Conservation (phyloP, 2,113 vertebrate species). For the Neoarius graeffei region DNA sequence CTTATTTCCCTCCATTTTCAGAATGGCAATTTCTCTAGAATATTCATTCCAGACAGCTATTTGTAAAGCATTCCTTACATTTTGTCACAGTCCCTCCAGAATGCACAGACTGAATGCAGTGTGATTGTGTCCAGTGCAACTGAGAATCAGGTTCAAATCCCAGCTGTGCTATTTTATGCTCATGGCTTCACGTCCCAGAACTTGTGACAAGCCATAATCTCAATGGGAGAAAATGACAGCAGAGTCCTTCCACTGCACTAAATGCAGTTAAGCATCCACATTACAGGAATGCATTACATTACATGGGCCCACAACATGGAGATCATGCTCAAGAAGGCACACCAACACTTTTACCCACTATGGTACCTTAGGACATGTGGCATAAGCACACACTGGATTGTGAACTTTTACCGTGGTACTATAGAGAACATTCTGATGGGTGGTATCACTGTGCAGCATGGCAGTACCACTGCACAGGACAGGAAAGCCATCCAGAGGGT, state of each 20-base stretch:
- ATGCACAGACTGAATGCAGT: neutral
- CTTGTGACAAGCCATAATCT: conserved; percentile 12
- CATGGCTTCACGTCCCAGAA: neutral
- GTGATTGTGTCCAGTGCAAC: neutral
- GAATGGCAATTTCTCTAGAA: neutral
- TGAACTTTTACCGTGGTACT: too few species aligned
- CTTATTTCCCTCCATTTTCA: neutral
- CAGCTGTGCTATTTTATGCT: conserved; percentile 1
- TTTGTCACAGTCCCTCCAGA: neutral
- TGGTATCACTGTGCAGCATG: too few species aligned
- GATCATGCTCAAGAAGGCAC: too few species aligned
- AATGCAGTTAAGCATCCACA: neutral
- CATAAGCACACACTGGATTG: too few species aligned
- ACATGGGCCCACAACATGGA: too few species aligned
- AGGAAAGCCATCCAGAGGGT: too few species aligned
- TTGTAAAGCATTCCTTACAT: neutral
- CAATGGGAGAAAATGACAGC: neutral
- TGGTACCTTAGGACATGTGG: too few species aligned
- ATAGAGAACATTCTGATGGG: too few species aligned
- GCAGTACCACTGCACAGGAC: too few species aligned
- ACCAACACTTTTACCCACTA: too few species aligned
- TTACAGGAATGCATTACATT: neutral
- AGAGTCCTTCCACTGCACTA: neutral
- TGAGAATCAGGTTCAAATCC: neutral
- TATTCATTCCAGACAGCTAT: neutral